Conservation (phyloP, 1,140 invertebrate genomes). For the Antheraea pernyi region DNA sequence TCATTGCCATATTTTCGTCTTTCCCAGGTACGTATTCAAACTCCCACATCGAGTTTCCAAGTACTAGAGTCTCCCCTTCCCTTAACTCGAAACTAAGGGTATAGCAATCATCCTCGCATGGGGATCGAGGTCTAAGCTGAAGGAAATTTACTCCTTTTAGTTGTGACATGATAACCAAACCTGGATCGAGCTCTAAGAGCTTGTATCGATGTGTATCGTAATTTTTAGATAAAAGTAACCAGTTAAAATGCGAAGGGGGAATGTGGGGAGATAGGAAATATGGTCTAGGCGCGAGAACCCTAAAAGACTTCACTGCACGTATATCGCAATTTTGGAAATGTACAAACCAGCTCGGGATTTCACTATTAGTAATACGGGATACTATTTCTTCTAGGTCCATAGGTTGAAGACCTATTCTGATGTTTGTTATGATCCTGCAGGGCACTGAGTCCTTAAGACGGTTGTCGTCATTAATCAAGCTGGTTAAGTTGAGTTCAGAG, state of each 20-base stretch:
- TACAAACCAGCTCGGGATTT: constrained; percentile 88
- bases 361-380: constrained; percentile 82
- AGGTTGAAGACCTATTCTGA: constrained; percentile 80
- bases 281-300: constrained; percentile 85
- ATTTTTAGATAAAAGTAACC: constrained; percentile 88
- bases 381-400: constrained; percentile 84
- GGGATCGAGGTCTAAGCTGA: constrained; percentile 83
- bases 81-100: constrained; percentile 82
- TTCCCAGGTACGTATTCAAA: constrained; percentile 87
- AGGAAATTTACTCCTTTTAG: constrained; percentile 84
- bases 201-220: constrained; percentile 88
- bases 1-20: constrained; percentile 86
- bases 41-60: constrained; percentile 87
- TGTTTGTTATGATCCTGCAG: constrained; percentile 86
- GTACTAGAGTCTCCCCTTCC: constrained; percentile 86
- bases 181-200: constrained; percentile 84
- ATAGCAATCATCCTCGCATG: constrained; percentile 85
- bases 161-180: constrained; percentile 87
- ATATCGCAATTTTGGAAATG: constrained; percentile 93
- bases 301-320: constrained; percentile 85
- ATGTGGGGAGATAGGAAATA: constrained; percentile 88
- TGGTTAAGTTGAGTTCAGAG: constrained; percentile 84
- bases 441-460: constrained; percentile 82
- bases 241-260: constrained; percentile 88
- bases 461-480: constrained; percentile 81